Base-by-base conservation (phyloP, 2,888 invertebrate genomes). In the Ganaspis brasiliensis region DNA sequence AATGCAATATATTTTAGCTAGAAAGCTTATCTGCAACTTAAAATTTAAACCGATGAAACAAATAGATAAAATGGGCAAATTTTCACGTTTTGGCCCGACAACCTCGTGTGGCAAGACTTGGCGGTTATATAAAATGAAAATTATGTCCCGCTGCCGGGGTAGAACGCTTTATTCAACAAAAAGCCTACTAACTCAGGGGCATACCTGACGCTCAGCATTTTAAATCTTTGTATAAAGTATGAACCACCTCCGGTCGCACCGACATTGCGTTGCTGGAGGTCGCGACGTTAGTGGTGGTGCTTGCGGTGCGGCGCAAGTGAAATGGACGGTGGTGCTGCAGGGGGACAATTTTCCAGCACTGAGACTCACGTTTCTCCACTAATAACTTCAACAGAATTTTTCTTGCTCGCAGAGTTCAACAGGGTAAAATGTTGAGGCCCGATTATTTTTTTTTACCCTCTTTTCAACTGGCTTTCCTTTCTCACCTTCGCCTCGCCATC, bases 121-220 rank as follows among this genome's bases (percentile, higher is more conserved):
- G 24, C 35, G 49, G 73, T 49, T 55, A 67, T 71, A 52, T 63
- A 71, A 74, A 74, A 79, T 78, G 76, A 78, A 79, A 82, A 81
- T 79, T 79, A 79, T 70, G 79, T 72, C 79, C 71, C 67, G 72
- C 79, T 76, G 78, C 73, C 73, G n/a, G 67, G 78, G 75, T 76
- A 67, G 74, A 78, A 79, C 76, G 84, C 80, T 84, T 83, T 84
- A 82, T 79, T 74, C 77, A 59, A 67, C 80, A 85, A 82, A 84
- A 83, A 79, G 78, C 81, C 81, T 78, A 75, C 81, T 80, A 81
- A 83, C 82, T 82, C 82, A 79, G 77, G 78, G 71, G 77, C 80
- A 80, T 79, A 83, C 81, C 83, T 81, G 81, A 80, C 81, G 80
- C 81, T 78, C 75, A 76, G 82, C 82, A 81, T 85, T 84, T 84